Percentiles rank a stretch among this genome's conserved stretches.
phyloP scores from a whole-genome alignment of 2,888 invertebrate genomes.

The Ctena decussata region DNA sequence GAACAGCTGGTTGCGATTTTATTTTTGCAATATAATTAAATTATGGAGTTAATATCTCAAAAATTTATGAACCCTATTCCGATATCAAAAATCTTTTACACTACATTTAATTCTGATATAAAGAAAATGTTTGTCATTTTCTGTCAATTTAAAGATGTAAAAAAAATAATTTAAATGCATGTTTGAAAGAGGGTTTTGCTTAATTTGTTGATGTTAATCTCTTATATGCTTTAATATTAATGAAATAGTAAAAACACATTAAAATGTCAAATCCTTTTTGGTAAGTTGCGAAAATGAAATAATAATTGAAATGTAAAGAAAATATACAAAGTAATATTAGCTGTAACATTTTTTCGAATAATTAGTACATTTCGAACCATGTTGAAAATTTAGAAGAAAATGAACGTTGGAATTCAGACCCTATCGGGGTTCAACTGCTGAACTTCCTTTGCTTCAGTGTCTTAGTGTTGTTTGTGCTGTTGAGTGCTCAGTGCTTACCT shows the following conservation, averaged over 20 bases:
- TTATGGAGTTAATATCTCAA: neutral
- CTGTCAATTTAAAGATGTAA: neutral
- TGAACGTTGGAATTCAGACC: too few relatives aligned
- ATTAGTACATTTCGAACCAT: too few relatives aligned
- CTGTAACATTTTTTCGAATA: too few relatives aligned
- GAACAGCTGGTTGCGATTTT: neutral
- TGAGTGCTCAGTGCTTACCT: too few relatives aligned
- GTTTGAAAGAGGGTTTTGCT: neutral
- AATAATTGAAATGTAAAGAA: too few relatives aligned
- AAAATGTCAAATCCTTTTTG: neutral
- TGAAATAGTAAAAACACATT: neutral
- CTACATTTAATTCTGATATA: neutral
- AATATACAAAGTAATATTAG: too few relatives aligned
- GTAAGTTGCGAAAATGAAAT: too few relatives aligned
- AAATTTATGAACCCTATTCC: neutral
- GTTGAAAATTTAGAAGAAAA: too few relatives aligned
- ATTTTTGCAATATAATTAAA: neutral
- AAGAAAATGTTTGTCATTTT: neutral
- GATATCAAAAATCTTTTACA: neutral
- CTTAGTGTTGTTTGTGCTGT: too few relatives aligned
- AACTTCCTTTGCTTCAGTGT: too few relatives aligned
- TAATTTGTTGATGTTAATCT: neutral
- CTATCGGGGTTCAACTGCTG: too few relatives aligned
- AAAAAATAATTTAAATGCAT: conserved; percentile 4
- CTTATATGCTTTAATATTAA: neutral